Base-by-base conservation (phyloP, 2,113 vertebrate genomes). In the Speoplatyrhinus poulsoni region DNA sequence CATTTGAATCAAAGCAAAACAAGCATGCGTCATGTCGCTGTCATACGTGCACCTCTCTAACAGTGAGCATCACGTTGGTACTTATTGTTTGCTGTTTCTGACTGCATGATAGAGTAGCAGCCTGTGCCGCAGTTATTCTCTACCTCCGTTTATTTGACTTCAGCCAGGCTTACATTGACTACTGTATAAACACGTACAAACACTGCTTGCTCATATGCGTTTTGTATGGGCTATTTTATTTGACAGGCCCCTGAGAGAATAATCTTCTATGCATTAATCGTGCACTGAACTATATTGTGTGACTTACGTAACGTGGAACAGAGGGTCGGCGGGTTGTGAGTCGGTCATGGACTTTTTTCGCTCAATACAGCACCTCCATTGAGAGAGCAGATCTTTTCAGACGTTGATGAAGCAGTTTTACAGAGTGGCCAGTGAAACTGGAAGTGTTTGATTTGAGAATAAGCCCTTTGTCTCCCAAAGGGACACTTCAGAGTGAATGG, bases 391-490 rank as follows among this genome's bases (percentile, higher is more conserved):
- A 0, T 64, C 48, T 53, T 69, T 77, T 77, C 47, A 63, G 59
- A 72, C 68, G 65, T 67, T 72, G 52, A 74, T 61, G 58, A 56
- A 83, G 66, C 53, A 33, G 17, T 70, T 36, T 19, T 60, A 60
- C 32, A 58, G 48, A 64, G 61, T 59, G 52, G 70, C 66, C 73
- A 53, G 69, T 12, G 36, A 57, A 26, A 26, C 26, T 26, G 26
- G 26, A 26, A 47, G 52, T 46, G 17, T 76, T 59, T 16, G 46
- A 59, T 49, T 66, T 59, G 71, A 78, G 80, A 90, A 87, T 86
- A 76, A 74, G 48, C 65, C 58, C 78, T 88, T 91, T 93, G 87
- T 92, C 73, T 82, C 78, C 90, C 82, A 90, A 87, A 83, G 79
- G 88, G 87, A 85, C 86, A 88, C 62, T 80, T 15, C 60, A 1